Evolutionary conservation across 2,113 vertebrate genomes (phyloP), one percentile per base, ranked within the genome.

Genomic region (Recurvirostra avosetta): DNA sequence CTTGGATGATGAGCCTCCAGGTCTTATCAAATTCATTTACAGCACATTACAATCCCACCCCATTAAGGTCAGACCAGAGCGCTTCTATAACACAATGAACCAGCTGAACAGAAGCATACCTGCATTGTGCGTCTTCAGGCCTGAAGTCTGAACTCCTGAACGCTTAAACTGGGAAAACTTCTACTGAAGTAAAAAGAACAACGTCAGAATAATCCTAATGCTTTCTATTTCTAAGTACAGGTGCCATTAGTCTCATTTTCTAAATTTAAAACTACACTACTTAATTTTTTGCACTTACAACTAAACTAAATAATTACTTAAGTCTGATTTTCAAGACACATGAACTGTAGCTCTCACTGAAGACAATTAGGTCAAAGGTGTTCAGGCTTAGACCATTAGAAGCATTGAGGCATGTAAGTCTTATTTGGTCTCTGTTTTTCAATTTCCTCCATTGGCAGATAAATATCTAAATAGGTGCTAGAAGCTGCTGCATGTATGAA

Each of bases 101-200:
- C 23, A 68, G 12, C 41, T 62, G 47, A 86, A 66, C 2, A 49
- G 53, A 63, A 25, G 45, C 0, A 0, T 34, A 40, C 7, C 36
- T 26, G 23, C 2, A 0, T 1, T 26, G 30, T 19, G 17, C 30
- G 23, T 36, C 8, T 8, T 13, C 32, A 56, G n/a, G 70, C 34
- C 68, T 67, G 26, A 59, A 55, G 40, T 27, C 34, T 89, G 76
- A 88, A 61, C 9, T 26, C 21, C 16, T 36, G 23, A 87, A 52
- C 2, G 2, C 36, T 49, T 58, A 22, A 85, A 50, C 9, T 32
- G 17, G 16, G n/a, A 76, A 75, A 91, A 58, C 10, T 11, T 75
- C 23, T 61, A 50, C 27, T 59, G 38, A 80, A 68, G 17, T 56
- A 41, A 90, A 38, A 66, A 52, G 26, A 94, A 53, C 29, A 38